phyloP scores from a whole-genome alignment of 2,888 invertebrate genomes.

The Ormia ochracea region DNA sequence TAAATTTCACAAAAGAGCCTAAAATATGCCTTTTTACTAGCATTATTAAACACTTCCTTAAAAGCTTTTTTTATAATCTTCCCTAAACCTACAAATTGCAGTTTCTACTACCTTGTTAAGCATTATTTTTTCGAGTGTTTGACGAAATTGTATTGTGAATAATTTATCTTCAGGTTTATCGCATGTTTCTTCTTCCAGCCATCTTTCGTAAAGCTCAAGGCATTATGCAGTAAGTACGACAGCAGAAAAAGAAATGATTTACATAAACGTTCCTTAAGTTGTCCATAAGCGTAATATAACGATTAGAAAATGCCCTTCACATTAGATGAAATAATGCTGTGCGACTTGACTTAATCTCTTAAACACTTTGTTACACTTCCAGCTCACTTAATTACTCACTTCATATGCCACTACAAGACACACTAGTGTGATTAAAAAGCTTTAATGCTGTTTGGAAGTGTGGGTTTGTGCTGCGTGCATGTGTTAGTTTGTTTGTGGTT shows the following conservation, averaged over 20 bases:
- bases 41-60: too few relatives aligned
- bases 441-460: not conserved
- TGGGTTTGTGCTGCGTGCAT: slow-evolving; percentile 5
- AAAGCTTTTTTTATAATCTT: too few relatives aligned
- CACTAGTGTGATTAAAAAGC: not conserved
- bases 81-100: too few relatives aligned
- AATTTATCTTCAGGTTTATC: not conserved
- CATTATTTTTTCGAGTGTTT: slow-evolving; percentile 19
- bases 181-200: not conserved
- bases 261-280: slow-evolving; percentile 47
- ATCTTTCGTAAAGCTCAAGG: not conserved
- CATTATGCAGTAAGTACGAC: not conserved
- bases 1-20: too few relatives aligned
- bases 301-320: slow-evolving; percentile 6
- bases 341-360: slow-evolving; percentile 13
- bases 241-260: slow-evolving; percentile 26
- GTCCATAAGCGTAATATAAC: slow-evolving; percentile 8
- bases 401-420: not conserved
- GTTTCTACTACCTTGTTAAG: too few relatives aligned
- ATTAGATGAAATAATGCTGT: not conserved
- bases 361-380: not conserved
- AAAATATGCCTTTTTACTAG: too few relatives aligned
- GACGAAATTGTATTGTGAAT: not conserved
- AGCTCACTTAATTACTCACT: slow-evolving; percentile 10
- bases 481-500: too few relatives aligned